A percentile compares a stretch with the other conserved stretches of the same genome.
phyloP scores from a whole-genome alignment of 2,797 vertebrate species.

The Craterocephalus amniculus region DNA sequence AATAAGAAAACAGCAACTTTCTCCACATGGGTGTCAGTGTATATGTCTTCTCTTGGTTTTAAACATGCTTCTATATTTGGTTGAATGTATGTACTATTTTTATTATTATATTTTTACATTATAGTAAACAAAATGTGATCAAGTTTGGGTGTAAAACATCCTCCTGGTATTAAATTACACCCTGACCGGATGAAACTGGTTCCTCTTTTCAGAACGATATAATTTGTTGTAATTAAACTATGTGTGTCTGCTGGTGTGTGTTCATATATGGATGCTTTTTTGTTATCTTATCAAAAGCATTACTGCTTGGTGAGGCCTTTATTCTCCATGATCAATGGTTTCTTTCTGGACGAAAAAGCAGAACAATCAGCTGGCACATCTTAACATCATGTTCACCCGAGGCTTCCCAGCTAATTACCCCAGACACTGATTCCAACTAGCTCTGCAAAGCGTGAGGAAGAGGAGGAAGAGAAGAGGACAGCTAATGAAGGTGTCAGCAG shows the following conservation, averaged over 20 bases:
- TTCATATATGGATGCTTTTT: neutral
- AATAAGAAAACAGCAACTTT: no score
- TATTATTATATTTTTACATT: neutral
- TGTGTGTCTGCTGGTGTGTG: neutral
- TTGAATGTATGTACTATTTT: neutral
- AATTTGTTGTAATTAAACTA: neutral
- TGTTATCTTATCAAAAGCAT: neutral
- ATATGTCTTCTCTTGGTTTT: neutral
- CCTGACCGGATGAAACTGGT: neutral
- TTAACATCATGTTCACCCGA: constrained; percentile 46
- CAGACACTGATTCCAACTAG: constrained; percentile 37
- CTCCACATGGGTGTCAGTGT: neutral
- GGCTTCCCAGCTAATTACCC: constrained; percentile 51
- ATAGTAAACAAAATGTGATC: neutral
- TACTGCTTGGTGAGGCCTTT: neutral
- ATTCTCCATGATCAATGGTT: constrained; percentile 27
- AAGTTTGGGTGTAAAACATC: neutral
- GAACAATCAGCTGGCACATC: constrained; percentile 44
- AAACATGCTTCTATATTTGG: neutral
- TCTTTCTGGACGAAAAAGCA: constrained; percentile 28
- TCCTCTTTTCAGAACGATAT: neutral
- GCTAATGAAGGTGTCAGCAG: constrained; percentile 50
- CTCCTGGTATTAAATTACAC: neutral
- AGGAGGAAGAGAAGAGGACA: constrained; percentile 18
- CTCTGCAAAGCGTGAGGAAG: constrained; percentile 29